These are phyloP conservation scores for Eulemur albifrons DNA, from an alignment of 2,797 vertebrate genomes.

Conservation along the genomic window DNA sequence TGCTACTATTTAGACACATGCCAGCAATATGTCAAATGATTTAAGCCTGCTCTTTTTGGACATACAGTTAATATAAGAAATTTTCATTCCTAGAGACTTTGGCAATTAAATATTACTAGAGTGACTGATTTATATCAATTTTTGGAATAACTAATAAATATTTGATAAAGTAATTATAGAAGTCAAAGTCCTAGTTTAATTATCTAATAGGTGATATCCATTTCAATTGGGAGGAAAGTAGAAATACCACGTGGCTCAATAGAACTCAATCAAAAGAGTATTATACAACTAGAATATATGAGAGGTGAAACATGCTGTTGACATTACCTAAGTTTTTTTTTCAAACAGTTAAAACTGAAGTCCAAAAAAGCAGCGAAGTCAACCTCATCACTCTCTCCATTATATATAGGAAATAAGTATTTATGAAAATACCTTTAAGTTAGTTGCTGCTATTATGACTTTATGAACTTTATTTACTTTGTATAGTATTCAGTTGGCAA, in stretches of 20 bases:
- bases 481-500: background rate
- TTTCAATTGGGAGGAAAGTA: background rate
- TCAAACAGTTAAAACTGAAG: background rate
- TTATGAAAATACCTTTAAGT: background rate
- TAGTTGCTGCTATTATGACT: background rate
- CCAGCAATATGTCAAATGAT: background rate
- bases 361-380: background rate
- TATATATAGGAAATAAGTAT: background rate
- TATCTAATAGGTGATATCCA: background rate
- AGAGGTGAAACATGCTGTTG: background rate
- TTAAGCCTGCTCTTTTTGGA: background rate
- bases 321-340: background rate
- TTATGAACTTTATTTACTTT: constrained; percentile 6
- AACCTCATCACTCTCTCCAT: background rate
- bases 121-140: background rate
- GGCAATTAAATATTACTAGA: background rate
- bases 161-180: background rate
- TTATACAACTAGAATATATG: background rate
- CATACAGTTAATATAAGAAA: background rate
- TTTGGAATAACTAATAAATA: background rate
- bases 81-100: background rate
- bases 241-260: background rate
- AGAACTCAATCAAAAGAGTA: background rate
- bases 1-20: background rate
- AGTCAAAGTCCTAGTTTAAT: background rate